phyloP scores from a whole-genome alignment of 2,797 vertebrate species.

The Rachycentron canadum region DNA sequence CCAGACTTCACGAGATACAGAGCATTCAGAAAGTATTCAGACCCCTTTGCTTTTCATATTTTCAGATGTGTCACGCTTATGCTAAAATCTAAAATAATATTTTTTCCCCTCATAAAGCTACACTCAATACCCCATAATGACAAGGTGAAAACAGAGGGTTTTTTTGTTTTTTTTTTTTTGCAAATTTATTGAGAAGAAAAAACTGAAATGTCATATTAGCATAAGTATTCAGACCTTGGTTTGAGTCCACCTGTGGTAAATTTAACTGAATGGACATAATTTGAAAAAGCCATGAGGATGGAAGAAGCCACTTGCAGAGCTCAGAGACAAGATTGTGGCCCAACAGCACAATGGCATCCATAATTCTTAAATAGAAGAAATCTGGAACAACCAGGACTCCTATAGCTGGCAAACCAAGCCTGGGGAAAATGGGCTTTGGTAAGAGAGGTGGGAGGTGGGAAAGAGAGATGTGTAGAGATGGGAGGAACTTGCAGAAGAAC shows the following conservation, averaged over 20 bases:
- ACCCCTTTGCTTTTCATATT: not conserved
- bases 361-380: not conserved
- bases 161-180: too few species aligned
- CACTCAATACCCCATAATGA: not conserved
- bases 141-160: too few species aligned
- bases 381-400: not conserved
- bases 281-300: too few species aligned
- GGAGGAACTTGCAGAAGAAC: not conserved
- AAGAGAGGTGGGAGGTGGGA: not conserved
- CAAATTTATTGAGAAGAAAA: not conserved
- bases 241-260: not conserved
- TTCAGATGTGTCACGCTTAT: not conserved
- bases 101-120: not conserved
- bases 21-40: not conserved
- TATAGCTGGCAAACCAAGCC: too few species aligned
- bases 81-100: not conserved
- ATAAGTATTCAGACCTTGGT: not conserved
- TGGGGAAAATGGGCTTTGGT: too few species aligned
- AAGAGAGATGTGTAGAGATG: not conserved
- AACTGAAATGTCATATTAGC: not conserved
- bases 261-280: not conserved
- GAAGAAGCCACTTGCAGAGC: not conserved
- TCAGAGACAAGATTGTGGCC: not conserved
- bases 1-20: conserved; percentile 24
- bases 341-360: not conserved